Evolutionary conservation across 2,113 vertebrate species (phyloP).

Genomic region (Leptobrachium ailaonicum): DNA sequence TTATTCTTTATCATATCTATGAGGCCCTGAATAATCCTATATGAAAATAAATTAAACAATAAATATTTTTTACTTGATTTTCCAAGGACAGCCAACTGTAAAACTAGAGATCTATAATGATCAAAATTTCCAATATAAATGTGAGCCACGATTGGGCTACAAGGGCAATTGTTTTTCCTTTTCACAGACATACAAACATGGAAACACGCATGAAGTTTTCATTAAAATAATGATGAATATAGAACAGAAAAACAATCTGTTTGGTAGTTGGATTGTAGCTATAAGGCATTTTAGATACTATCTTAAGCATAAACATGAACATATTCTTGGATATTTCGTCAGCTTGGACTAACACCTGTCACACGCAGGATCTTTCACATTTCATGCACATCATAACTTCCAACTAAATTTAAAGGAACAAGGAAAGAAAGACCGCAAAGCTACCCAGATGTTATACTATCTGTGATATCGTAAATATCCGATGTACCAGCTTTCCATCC

Average conservation of each 20-base stretch:
- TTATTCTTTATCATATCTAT: too few species aligned
- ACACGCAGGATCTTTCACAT: conserved; percentile 68
- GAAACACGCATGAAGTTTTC: too few species aligned
- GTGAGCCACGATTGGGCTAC: too few species aligned
- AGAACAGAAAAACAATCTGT: conserved; percentile 18
- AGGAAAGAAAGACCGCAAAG: conserved; percentile 75
- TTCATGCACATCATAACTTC: conserved; percentile 83
- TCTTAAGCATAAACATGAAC: conserved; percentile 58
- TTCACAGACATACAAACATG: too few species aligned
- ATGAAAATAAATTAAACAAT: too few species aligned
- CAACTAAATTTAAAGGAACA: conserved; percentile 84
- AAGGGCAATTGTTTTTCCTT: too few species aligned
- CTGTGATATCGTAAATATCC: conserved; percentile 76
- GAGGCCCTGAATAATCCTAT: too few species aligned
- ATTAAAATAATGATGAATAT: background rate
- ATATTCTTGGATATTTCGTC: conserved; percentile 64
- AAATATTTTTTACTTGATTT: too few species aligned
- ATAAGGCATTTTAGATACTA: conserved; percentile 34
- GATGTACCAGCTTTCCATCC: conserved; percentile 71
- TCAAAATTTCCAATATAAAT: too few species aligned
- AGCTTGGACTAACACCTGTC: conserved; percentile 73
- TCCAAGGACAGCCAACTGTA: too few species aligned
- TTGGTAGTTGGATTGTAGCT: conserved; percentile 15
- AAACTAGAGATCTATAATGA: too few species aligned
- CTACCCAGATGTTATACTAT: conserved; percentile 87